Percentiles rank a stretch among this genome's conserved stretches.
Evolutionary conservation across 2,113 vertebrate species (phyloP).

Genomic region (Jacana jacana): DNA sequence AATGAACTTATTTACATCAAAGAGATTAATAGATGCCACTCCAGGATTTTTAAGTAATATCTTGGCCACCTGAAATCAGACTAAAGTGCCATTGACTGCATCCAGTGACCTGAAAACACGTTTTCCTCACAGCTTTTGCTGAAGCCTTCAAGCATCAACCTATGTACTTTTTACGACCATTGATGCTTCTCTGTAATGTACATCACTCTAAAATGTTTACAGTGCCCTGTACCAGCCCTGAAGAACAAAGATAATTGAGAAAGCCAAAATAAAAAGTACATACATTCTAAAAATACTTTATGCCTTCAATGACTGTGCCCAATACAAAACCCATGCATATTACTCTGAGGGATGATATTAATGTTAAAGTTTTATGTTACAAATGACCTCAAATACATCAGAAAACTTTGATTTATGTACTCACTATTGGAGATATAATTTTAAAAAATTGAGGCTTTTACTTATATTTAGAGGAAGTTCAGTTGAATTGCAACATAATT

Average conservation of each 20-base stretch:
- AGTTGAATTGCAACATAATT: not conserved
- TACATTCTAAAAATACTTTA: not conserved
- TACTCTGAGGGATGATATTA: not conserved
- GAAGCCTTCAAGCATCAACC: not conserved
- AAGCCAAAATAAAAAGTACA: not conserved
- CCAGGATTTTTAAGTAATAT: not conserved
- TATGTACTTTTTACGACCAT: not conserved
- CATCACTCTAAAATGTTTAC: not conserved
- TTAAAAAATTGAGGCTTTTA: not conserved
- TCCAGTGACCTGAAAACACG: not conserved
- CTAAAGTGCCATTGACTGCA: not conserved
- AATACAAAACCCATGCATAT: not conserved
- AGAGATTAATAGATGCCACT: not conserved
- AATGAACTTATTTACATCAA: not conserved
- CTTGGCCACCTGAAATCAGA: not conserved
- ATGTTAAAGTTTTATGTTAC: not conserved
- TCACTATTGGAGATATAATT: not conserved
- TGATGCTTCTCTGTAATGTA: not conserved
- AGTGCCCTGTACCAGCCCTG: not conserved
- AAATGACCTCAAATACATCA: not conserved
- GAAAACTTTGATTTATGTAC: not conserved
- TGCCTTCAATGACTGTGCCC: not conserved
- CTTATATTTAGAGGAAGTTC: not conserved
- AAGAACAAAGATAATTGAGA: not conserved
- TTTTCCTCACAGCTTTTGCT: not conserved